Evolutionary conservation across 2,888 invertebrate species (phyloP), one percentile per base, ranked within the genome.

Genomic region (Eupithecia centaureata): DNA sequence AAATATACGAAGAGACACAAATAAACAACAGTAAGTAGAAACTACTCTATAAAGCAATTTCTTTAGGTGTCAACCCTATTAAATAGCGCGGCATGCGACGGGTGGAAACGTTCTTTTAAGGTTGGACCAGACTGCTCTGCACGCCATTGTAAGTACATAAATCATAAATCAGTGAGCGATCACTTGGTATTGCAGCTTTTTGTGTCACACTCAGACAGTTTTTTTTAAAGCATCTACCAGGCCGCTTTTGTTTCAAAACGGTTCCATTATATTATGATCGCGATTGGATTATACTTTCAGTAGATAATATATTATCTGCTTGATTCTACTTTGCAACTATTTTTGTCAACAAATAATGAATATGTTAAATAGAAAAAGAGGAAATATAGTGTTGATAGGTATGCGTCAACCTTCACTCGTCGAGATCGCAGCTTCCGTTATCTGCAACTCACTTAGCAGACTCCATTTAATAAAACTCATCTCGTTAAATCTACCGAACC

Each of bases 391-490:
- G 25, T 25, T 33, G 32, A 13, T 57, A 57, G 22, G 8, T 57
- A n/a, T 57, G 32, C 18, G n/a, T 57, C 57, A 57, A 33, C 57
- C 57, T 57, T 57, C 13, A 82, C 86, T 84, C 83, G 78, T 80
- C 78, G 81, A 84, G 84, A 88, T 87, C 85, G 82, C 78, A 82
- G 85, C 76, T 65, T 83, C 83, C 83, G 83, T 80, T 86, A 87
- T 88, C 88, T 85, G 79, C 85, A 86, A 86, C 85, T 83, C 88
- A 86, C 86, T 88, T 88, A 87, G 83, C 78, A 78, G 80, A 81
- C 80, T 82, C 82, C 78, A 83, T 82, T 83, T 78, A 72, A 33
- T 32, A 57, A 57, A 32, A 33, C 57, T 38, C 38, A 59, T 59
- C 35, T 59, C 57, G 57, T 57, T 57, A 33, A 18, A 47, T 56